Conservation (phyloP, 2,113 vertebrate genomes). For the Daboia siamensis region DNA sequence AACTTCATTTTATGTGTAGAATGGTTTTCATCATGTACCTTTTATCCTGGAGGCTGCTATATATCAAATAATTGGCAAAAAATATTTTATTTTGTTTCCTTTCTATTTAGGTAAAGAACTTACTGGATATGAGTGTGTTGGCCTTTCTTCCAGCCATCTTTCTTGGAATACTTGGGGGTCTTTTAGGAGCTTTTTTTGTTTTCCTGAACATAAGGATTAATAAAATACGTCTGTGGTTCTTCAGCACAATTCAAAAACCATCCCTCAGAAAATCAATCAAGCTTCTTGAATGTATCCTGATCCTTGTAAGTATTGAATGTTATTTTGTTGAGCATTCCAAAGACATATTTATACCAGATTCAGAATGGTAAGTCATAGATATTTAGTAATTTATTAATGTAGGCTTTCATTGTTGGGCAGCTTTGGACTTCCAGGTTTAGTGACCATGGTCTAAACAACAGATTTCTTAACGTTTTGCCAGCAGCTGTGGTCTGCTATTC, state of each 20-base stretch:
- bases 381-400: not conserved
- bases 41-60: constrained; percentile 15
- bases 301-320: constrained; percentile 56
- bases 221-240: constrained; percentile 45
- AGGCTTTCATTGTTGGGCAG: not conserved
- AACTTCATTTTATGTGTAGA: constrained; percentile 14
- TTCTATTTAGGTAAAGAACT: constrained; percentile 56
- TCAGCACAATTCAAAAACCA: constrained; percentile 50
- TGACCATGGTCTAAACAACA: not conserved
- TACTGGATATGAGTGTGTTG: constrained; percentile 53
- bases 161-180: constrained; percentile 55
- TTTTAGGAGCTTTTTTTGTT: constrained; percentile 57
- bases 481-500: not conserved
- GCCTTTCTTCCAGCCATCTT: constrained; percentile 51
- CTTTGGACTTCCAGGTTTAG: not conserved
- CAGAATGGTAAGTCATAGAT: not conserved
- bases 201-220: constrained; percentile 58
- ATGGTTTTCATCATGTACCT: constrained; percentile 14
- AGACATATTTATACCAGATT: constrained; percentile 6
- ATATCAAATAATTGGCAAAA: constrained; percentile 38
- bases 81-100: constrained; percentile 2
- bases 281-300: constrained; percentile 48
- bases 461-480: not conserved
- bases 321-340: not conserved
- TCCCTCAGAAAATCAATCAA: constrained; percentile 54